Base-by-base conservation (phyloP, 1,140 invertebrate species). In the Copidosoma floridanum region DNA sequence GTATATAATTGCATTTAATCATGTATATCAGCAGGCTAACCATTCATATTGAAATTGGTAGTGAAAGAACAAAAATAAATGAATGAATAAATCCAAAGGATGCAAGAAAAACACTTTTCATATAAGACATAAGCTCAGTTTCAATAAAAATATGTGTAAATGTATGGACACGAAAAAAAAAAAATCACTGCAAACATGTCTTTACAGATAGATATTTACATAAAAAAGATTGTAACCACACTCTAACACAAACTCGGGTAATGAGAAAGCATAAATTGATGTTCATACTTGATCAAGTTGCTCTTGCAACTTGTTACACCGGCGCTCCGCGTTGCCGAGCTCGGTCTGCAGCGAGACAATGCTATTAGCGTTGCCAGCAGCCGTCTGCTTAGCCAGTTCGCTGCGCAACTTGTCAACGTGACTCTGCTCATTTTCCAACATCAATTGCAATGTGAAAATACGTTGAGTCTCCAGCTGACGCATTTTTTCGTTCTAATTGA, bases 361-460 rank as follows among this genome's bases (percentile, higher is more conserved):
- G 61, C 71, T 79, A 68, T 73, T 80, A 52, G 57, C 55, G 52
- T 74, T 77, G 6, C 75, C 70, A 24, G 68, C 71, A 62, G 80
- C 82, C 58, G 74, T 84, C 55, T 68, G 80, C 72, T 81, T 85
- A 52, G 80, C 85, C 64, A 81, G 73, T 72, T 81, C 83, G 71
- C 81, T 86, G 38, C 88, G 82, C 52, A 90, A 76, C 57, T 85
- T 85, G 60, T 90, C 86, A 55, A 91, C 85, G 72, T 90, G 89
- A 65, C 86, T 83, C 70, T 87, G 86, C 67, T 92, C 90, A 67
- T 91, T 85, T 65, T 92, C 89, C 66, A 92, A 77, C 89, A 92
- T 92, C 60, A 90, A 82, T 61, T 88, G 84, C 56, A 93, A 84
- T 10, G 91, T 93, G 65, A 87, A 82, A 14, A 89, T 85, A 67